Evolutionary conservation across 2,113 vertebrate genomes (phyloP), one percentile per base, ranked within the genome.

Genomic region (Heterotilapia buettikoferi): DNA sequence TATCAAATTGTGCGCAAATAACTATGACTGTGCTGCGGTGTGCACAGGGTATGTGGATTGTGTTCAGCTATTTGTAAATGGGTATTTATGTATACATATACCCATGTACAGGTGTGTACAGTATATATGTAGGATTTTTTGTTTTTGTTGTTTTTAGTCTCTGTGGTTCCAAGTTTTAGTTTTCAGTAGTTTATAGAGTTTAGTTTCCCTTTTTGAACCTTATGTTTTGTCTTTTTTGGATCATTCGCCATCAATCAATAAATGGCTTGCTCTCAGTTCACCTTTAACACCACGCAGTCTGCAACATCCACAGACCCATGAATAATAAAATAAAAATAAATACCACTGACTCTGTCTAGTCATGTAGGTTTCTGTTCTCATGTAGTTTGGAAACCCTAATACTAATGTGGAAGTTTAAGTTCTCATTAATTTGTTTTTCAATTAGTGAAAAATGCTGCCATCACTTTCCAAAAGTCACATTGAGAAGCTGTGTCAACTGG

Each of bases 361-460:
- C 12, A 43, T 24, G 36, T 24, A 71, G 36, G 7, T n/a, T 24
- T 71, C 12, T 71, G 63, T 24, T 24, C 36, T 40, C 7, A 1
- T 40, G 36, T 14, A 40, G 63, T 68, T 40, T 40, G 36, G 33
- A 40, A 68, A 68, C 1, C 3, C 1, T 2, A 9, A 40, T 1
- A 14, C 11, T 68, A 40, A 40, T 36, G 31, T 21, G 33, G 33
- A 71, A 0, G 7, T 40, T 40, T 24, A 40, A 68, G 19, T 68
- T 40, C 11, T 66, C 18, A 38, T 21, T 38, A 36, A 21, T 3
- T 38, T 38, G 18, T 38, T 66, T 66, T 66, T 13, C 1, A n/a
- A 66, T 38, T n/a, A 0, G 6, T 38, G 61, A 68, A 66, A 66
- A 66, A 66, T 12, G 19, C 18, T 0, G 0, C 3, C 63, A 68